Conservation (phyloP, 2,888 invertebrate species). For the Masnerella sp. region DNA sequence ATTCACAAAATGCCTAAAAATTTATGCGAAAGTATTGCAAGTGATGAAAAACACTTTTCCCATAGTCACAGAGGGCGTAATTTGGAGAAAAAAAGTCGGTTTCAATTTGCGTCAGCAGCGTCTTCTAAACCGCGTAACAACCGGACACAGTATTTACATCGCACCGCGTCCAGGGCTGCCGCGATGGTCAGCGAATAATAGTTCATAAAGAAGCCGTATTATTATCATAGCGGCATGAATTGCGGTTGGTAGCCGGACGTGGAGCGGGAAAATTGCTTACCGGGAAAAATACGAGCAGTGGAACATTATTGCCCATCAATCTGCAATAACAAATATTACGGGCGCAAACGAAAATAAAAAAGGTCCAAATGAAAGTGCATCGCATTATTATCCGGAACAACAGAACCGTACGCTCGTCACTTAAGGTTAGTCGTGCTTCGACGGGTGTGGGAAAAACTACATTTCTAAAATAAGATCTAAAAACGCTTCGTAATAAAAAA, state of each 20-base stretch:
- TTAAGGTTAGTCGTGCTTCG: conserved; percentile 3
- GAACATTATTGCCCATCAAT: conserved; percentile 58
- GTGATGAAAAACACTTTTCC: conserved; percentile 23
- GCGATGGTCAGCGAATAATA: conserved; percentile 59
- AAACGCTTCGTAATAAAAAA: too few species aligned
- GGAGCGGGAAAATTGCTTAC: conserved; percentile 57
- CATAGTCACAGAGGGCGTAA: conserved; percentile 4
- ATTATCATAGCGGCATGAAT: conserved; percentile 60
- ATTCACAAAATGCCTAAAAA: too few species aligned
- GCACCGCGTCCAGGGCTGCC: conserved; percentile 42
- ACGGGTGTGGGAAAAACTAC: too few species aligned
- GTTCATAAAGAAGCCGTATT: conserved; percentile 60
- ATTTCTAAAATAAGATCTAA: too few species aligned
- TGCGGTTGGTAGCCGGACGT: conserved; percentile 59
- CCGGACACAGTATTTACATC: conserved; percentile 55
- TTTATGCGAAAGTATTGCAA: too few species aligned
- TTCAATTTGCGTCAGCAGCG: conserved; percentile 44
- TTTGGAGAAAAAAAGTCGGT: conserved; percentile 23
- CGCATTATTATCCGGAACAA: conserved; percentile 23
- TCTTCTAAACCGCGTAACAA: conserved; percentile 48
- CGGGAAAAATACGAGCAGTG: conserved; percentile 51
- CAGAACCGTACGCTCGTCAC: conserved; percentile 8
- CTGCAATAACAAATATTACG: conserved; percentile 53
- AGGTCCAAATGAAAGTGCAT: conserved; percentile 27
- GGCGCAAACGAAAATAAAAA: conserved; percentile 20